Percentiles rank a stretch among this genome's conserved stretches.
phyloP scores from a whole-genome alignment of 2,888 invertebrate species.

The Drosophila tanythrix region DNA sequence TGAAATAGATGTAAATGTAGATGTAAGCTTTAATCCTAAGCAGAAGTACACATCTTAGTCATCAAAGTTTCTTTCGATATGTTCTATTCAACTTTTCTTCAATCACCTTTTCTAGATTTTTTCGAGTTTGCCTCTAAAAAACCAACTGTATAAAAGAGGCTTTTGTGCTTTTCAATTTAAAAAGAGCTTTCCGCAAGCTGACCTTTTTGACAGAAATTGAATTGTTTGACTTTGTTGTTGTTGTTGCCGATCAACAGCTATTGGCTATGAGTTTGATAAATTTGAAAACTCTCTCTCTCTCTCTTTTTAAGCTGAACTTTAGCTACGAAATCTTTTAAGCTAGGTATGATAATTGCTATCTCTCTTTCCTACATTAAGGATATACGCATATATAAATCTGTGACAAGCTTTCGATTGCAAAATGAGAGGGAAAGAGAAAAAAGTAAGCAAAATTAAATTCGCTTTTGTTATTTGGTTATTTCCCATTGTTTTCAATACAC shows the following conservation, averaged over 20 bases:
- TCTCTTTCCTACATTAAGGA: slow-evolving; percentile 4
- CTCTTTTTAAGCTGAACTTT: slow-evolving; percentile 9
- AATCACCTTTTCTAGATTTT: neutral
- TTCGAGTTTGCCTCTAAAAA: no score
- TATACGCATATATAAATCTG: slow-evolving; percentile 18
- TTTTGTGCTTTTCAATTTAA: slow-evolving; percentile 1
- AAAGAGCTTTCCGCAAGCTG: neutral
- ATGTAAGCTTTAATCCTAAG: neutral
- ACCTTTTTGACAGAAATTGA: neutral
- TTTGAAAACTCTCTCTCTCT: neutral
- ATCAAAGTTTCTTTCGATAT: neutral
- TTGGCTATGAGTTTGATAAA: neutral
- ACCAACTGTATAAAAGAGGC: neutral
- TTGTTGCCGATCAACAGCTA: neutral
- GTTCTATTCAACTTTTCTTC: neutral
- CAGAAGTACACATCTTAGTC: neutral
- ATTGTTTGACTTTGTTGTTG: slow-evolving; percentile 1
- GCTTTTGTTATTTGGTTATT: slow-evolving; percentile 50
- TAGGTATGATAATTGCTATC: slow-evolving; percentile 2
- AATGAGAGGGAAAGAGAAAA: slow-evolving; percentile 16
- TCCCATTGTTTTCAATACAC: slow-evolving; percentile 59
- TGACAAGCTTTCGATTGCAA: slow-evolving; percentile 17
- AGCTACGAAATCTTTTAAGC: slow-evolving; percentile 3
- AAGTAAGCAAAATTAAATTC: slow-evolving; percentile 22
- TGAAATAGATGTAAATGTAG: neutral